Percentiles rank a stretch among this genome's conserved stretches.
These are phyloP conservation scores for Petrolisthes cinctipes DNA, from an alignment of 2,888 invertebrate genomes.

Conservation along the genomic window DNA sequence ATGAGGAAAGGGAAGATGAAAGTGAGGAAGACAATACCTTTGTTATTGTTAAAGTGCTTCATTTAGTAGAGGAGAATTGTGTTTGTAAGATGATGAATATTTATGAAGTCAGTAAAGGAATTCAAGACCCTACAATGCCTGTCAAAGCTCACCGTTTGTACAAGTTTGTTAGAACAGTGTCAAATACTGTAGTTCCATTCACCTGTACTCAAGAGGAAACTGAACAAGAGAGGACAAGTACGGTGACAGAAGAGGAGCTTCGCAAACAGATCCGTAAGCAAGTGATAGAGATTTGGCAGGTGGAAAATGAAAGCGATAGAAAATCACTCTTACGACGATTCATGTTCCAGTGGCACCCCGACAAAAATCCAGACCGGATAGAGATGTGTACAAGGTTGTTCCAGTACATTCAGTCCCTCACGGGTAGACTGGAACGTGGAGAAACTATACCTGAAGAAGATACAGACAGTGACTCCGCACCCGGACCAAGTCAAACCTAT, in stretches of 20 bases:
- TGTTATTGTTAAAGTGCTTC: constrained; percentile 35
- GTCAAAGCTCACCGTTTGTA: constrained; percentile 29
- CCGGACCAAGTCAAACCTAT: background rate
- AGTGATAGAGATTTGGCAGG: constrained; percentile 31
- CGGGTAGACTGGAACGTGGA: constrained; percentile 32
- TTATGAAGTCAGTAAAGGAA: constrained; percentile 35
- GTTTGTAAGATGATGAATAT: constrained; percentile 10
- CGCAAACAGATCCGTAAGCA: constrained; percentile 14
- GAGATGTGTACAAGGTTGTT: constrained; percentile 25
- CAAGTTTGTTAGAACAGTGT: constrained; percentile 29
- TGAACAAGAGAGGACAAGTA: background rate
- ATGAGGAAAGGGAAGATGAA: background rate
- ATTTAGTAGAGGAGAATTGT: background rate
- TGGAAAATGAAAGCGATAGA: background rate
- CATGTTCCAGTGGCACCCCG: constrained; percentile 36
- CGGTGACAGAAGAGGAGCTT: background rate
- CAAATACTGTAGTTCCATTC: too few relatives aligned
- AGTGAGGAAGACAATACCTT: constrained; percentile 30
- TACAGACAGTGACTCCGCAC: background rate
- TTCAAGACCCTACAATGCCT: background rate
- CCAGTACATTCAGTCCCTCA: constrained; percentile 35
- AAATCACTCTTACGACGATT: constrained; percentile 30
- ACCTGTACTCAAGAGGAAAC: too few relatives aligned
- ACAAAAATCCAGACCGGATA: constrained; percentile 17
- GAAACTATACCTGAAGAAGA: constrained; percentile 22